Conservation (phyloP, 2,888 invertebrate genomes). For the Sthenelais limicola region DNA sequence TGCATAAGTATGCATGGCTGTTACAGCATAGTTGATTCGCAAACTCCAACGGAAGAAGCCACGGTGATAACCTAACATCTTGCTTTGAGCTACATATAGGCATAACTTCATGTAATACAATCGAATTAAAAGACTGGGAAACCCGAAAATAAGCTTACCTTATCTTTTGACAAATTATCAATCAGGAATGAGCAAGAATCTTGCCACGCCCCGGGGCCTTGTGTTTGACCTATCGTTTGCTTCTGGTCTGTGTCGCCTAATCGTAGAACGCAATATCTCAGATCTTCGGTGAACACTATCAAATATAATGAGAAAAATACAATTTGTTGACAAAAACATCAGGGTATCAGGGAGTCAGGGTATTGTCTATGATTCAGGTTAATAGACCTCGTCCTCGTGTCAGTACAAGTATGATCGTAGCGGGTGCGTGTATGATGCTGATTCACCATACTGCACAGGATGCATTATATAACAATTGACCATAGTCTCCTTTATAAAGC, state of each 20-base stretch:
- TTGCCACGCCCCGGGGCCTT: slow-evolving; percentile 71
- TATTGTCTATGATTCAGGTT: too few relatives aligned
- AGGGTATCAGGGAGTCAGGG: too few relatives aligned
- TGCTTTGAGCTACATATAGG: not conserved
- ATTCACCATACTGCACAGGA: too few relatives aligned
- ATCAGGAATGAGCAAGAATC: slow-evolving; percentile 75
- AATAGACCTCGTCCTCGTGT: too few relatives aligned
- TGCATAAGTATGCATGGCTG: too few relatives aligned
- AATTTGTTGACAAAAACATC: not conserved
- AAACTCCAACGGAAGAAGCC: not conserved
- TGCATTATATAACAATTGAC: too few relatives aligned
- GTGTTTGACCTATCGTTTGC: slow-evolving; percentile 71
- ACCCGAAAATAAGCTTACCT: slow-evolving; percentile 55
- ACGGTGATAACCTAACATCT: not conserved
- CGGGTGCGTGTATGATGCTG: too few relatives aligned
- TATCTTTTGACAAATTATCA: slow-evolving; percentile 72
- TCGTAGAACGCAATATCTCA: slow-evolving; percentile 73
- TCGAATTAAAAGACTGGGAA: not conserved
- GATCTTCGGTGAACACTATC: slow-evolving; percentile 71
- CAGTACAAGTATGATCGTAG: too few relatives aligned
- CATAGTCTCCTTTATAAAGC: too few relatives aligned
- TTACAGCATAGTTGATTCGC: too few relatives aligned
- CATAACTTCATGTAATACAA: not conserved
- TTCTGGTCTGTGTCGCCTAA: slow-evolving; percentile 74
- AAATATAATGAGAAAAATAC: too few relatives aligned